These are phyloP conservation scores for Ciconia maguari DNA, from an alignment of 2,113 vertebrate species.

Conservation along the genomic window DNA sequence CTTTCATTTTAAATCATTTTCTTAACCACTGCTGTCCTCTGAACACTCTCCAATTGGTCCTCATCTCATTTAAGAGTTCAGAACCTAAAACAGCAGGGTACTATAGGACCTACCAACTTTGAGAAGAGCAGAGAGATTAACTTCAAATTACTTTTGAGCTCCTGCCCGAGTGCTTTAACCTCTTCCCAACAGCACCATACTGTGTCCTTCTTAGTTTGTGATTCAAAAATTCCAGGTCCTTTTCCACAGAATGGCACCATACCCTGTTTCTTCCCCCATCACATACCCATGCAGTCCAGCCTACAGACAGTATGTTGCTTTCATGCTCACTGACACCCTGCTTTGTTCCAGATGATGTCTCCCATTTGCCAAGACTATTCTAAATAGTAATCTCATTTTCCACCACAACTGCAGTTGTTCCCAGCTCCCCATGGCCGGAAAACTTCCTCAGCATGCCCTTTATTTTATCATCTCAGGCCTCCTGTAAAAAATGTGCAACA, in stretches of 20 bases:
- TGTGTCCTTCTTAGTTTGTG: too few species aligned
- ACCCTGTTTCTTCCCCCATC: neutral
- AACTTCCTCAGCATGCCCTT: neutral
- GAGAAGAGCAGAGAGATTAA: neutral
- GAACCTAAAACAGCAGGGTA: neutral
- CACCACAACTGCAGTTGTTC: neutral
- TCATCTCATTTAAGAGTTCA: neutral
- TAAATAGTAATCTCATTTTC: neutral
- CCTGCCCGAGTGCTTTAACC: neutral
- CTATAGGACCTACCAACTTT: neutral
- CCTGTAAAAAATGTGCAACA: neutral
- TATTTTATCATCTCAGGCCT: neutral
- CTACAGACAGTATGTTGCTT: neutral
- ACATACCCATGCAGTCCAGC: neutral
- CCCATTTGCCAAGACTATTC: neutral
- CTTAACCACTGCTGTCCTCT: neutral
- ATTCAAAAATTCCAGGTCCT: neutral
- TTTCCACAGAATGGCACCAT: neutral
- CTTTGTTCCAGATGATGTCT: neutral
- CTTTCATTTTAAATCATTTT: neutral
- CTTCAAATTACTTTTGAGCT: neutral
- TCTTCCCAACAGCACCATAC: neutral
- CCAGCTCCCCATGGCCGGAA: neutral
- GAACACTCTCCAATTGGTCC: neutral
- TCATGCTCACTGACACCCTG: neutral